A percentile compares a stretch with the other conserved stretches of the same genome.
Evolutionary conservation across 2,797 vertebrate genomes (phyloP).

Genomic region (Limosa lapponica): DNA sequence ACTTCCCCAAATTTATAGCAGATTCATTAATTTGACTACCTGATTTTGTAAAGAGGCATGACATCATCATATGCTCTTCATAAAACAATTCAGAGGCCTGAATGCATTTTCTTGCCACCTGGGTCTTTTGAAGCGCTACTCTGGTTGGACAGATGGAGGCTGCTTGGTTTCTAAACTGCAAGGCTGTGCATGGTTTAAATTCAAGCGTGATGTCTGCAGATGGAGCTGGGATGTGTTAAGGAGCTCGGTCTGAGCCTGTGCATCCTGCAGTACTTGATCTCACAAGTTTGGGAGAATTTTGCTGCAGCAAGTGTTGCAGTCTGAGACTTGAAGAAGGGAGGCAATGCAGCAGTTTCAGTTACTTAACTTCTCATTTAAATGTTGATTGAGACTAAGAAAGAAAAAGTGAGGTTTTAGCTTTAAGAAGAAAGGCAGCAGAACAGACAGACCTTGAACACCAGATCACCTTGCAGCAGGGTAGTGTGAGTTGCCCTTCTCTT

Average conservation of each 20-base stretch:
- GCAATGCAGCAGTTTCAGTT: neutral
- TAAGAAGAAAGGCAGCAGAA: neutral
- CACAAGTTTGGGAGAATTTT: neutral
- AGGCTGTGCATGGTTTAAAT: neutral
- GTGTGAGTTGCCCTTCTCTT: fast-evolving
- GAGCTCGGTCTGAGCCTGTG: neutral
- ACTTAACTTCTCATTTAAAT: neutral
- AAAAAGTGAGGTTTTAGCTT: neutral
- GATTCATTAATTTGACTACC: neutral
- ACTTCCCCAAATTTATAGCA: neutral
- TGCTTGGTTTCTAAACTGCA: neutral
- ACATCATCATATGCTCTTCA: fast-evolving
- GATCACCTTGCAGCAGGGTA: neutral
- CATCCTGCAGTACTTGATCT: neutral
- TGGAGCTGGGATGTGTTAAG: neutral
- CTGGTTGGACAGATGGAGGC: neutral
- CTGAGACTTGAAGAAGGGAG: neutral
- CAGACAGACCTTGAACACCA: neutral
- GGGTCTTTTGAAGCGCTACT: neutral
- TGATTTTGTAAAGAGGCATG: neutral
- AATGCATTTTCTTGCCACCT: neutral
- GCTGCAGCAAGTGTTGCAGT: neutral
- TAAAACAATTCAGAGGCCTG: neutral
- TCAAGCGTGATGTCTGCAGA: neutral
- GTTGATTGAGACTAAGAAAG: neutral